Evolutionary conservation across 2,888 invertebrate genomes (phyloP), one percentile per base, ranked within the genome.

Genomic region (Graphium colonna): DNA sequence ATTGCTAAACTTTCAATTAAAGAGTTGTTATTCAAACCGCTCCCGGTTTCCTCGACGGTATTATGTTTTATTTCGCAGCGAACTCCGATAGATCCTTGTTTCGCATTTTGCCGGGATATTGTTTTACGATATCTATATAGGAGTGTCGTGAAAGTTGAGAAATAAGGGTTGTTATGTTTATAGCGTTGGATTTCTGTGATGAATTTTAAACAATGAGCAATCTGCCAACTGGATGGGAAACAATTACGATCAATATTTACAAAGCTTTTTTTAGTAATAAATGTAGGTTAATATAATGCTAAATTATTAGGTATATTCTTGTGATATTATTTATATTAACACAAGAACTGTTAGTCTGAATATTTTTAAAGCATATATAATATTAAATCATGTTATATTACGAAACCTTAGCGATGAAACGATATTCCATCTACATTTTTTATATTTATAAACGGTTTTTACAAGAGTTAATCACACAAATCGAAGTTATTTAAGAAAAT

Each of bases 1-100:
- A 89, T 88, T 88, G 87, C 88, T 86, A 86, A 88, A 89, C 88
- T 89, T 89, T 89, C 89, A 86, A 89, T 88, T 88, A 89, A 88
- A 89, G 88, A 89, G 88, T 86, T 88, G 88, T 86, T 89, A 87
- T 83, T 87, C 83, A 83, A 85, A 85, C 88, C 83, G 81, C 87
- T 79, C 72, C 67, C 76, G 68, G 79, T 74, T 79, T 42, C 72
- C 77, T 77, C 77, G 70, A 71, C 67, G 78, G 71, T 80, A 85
- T 89, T 85, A 85, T 86, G 79, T 86, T 85, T 85, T 87, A 87
- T 87, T 82, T 79, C 73, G 68, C 76, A 77, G 76, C 72, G 78
- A 71, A 73, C 76, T 80, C 79, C 74, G 75, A 79, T 76, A 75
- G 77, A 73, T 78, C 75, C 78, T 84, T 80, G 77, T 82, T 82